Percentiles rank a stretch among this genome's conserved stretches.
Evolutionary conservation across 2,888 invertebrate genomes (phyloP).

Genomic region (Alcis repandata): DNA sequence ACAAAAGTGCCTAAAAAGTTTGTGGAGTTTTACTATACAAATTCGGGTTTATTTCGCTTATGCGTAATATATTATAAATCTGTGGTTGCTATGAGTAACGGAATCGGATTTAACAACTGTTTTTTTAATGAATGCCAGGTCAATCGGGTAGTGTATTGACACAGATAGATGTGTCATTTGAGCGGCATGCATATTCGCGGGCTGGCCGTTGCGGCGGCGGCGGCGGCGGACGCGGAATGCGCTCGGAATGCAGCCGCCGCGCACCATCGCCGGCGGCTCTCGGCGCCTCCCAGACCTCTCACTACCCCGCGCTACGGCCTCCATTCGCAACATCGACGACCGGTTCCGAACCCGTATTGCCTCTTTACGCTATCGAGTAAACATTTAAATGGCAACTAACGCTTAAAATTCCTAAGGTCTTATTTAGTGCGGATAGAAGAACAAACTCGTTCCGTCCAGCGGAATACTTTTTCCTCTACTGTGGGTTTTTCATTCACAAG

Average conservation of each 20-base stretch:
- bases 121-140: slow-evolving; percentile 36
- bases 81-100: slow-evolving; percentile 11
- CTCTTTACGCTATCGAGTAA: slow-evolving; percentile 46
- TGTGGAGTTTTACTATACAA: too few species aligned
- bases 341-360: slow-evolving; percentile 45
- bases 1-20: neutral
- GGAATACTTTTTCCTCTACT: slow-evolving; percentile 30
- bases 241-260: slow-evolving; percentile 71
- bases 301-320: slow-evolving; percentile 51
- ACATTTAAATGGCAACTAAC: slow-evolving; percentile 46
- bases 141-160: slow-evolving; percentile 56
- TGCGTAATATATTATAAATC: too few species aligned
- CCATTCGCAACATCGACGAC: slow-evolving; percentile 45
- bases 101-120: slow-evolving; percentile 14
- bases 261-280: slow-evolving; percentile 28
- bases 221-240: slow-evolving; percentile 63
- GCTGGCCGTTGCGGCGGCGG: slow-evolving; percentile 44
- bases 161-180: slow-evolving; percentile 56
- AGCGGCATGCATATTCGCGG: slow-evolving; percentile 51
- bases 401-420: slow-evolving; percentile 41
- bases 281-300: slow-evolving; percentile 48
- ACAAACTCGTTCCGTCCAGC: slow-evolving; percentile 24
- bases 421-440: slow-evolving; percentile 40
- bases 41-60: too few species aligned
- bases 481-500: slow-evolving; percentile 22